Evolutionary conservation across 2,888 invertebrate genomes (phyloP).

Genomic region (Adineta ricciae): DNA sequence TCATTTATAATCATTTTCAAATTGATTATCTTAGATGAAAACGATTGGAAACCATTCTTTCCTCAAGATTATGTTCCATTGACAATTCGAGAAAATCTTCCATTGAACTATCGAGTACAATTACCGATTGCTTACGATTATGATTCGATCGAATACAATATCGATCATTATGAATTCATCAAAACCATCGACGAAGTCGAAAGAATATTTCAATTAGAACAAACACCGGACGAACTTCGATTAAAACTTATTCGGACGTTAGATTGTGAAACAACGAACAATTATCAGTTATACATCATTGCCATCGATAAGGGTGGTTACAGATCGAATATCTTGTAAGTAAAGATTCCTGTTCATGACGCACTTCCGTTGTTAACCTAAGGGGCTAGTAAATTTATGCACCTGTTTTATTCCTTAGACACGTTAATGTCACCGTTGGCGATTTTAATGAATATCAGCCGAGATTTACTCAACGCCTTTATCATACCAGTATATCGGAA

Average conservation of each 20-base stretch:
- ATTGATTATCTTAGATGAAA: conserved; percentile 1
- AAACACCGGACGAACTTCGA: neutral
- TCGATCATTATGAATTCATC: neutral
- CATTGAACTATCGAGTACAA: neutral
- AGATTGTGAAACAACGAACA: neutral
- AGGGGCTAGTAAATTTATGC: too few relatives aligned
- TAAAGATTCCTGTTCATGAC: neutral
- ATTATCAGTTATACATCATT: conserved; percentile 2
- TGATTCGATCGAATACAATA: neutral
- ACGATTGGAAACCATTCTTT: neutral
- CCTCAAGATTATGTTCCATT: neutral
- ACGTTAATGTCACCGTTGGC: conserved; percentile 2
- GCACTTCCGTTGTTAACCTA: too few relatives aligned
- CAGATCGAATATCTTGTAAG: neutral
- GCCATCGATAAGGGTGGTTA: neutral
- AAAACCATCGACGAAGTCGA: neutral
- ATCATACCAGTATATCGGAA: neutral
- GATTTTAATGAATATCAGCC: conserved; percentile 19
- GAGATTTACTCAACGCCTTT: neutral
- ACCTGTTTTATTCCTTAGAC: neutral
- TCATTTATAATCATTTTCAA: conserved; percentile 4
- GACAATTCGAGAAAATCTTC: neutral
- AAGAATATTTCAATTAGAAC: neutral
- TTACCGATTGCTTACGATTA: neutral
- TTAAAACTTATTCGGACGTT: neutral